Percentiles rank a stretch among this genome's conserved stretches.
These are phyloP conservation scores for Scaptomyza tumidula DNA, from an alignment of 2,888 invertebrate genomes.

Conservation along the genomic window DNA sequence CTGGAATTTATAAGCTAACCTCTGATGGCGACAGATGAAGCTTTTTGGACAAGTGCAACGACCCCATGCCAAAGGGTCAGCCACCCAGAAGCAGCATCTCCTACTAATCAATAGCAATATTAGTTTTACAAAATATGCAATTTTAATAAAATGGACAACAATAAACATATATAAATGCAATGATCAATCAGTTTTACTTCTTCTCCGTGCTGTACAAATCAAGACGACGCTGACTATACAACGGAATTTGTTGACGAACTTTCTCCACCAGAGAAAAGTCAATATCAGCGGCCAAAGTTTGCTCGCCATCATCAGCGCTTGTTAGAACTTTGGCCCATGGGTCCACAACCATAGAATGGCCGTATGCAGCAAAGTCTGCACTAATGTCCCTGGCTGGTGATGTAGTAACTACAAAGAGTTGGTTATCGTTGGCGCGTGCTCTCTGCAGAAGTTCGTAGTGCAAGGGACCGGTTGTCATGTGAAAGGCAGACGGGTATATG, in stretches of 20 bases:
- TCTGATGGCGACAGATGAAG: no score
- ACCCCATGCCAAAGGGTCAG: conserved; percentile 52
- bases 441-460: conserved; percentile 99
- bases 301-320: no score
- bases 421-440: no score
- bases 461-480: conserved; percentile 96
- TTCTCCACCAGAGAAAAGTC: no score
- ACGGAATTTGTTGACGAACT: conserved; percentile 94
- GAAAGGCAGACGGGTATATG: conserved; percentile 97
- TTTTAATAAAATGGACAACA: conserved; percentile 8
- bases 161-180: conserved; percentile 21
- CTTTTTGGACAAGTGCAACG: conserved; percentile 82
- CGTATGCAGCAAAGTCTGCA: no score
- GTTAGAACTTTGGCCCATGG: no score
- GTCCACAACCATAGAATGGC: no score
- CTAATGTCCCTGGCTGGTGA: no score
- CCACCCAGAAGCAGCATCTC: conserved; percentile 4
- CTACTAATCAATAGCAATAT: background rate
- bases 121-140: conserved; percentile 8
- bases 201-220: conserved; percentile 87
- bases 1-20: no score
- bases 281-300: no score
- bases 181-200: conserved; percentile 34
- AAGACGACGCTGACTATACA: conserved; percentile 89
- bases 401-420: no score